Base-by-base conservation (phyloP, 1,140 invertebrate species). In the Aphelenchoides besseyi region DNA sequence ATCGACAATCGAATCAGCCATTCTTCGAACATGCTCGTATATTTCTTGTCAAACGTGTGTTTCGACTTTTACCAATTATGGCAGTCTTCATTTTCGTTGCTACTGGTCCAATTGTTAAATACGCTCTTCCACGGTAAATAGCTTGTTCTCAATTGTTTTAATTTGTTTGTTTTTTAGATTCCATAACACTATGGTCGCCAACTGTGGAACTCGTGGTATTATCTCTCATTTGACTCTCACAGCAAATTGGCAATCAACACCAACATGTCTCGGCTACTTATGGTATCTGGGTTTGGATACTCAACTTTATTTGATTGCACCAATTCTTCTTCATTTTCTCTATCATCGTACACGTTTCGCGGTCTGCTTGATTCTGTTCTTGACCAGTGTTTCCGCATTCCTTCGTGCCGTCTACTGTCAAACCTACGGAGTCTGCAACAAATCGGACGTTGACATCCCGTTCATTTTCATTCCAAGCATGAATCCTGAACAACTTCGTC, bases 231-330 rank as follows among this genome's bases (percentile, higher is more conserved):
- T 83, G 23, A 75, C 71, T 9, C 77, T 83, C 52, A 66, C 74
- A 12, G 55, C 57, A 16, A 83, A 83, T 62, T 81, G 74, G 71
- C 71, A 79, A 52, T 69, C 35, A n/a, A 77, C 76, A 16, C 82
- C 82, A 26, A 83, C 82, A 8, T 83, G 81, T 57, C 69, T 83
- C n/a, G 80, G 81, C 2, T 83, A 84, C 48, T 64, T 83, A 2
- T 83, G 81, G 81, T 84, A 83, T 35, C 55, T 82, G 5, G 82
- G 81, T 18, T 68, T 82, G 0, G 81, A 82, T 68, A 79, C 81
- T 74, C 81, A 82, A 48, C 75, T 83, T 23, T 82, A 83, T 55
- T 55, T 81, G 32, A 52, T 81, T 3, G 79, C 82, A 1, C 81
- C 81, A 9, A 62, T 83, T 62, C 64, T 84, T 26, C 55, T 83